Conservation (phyloP, 1,140 invertebrate species). For the Pachypeltis micranthus region DNA sequence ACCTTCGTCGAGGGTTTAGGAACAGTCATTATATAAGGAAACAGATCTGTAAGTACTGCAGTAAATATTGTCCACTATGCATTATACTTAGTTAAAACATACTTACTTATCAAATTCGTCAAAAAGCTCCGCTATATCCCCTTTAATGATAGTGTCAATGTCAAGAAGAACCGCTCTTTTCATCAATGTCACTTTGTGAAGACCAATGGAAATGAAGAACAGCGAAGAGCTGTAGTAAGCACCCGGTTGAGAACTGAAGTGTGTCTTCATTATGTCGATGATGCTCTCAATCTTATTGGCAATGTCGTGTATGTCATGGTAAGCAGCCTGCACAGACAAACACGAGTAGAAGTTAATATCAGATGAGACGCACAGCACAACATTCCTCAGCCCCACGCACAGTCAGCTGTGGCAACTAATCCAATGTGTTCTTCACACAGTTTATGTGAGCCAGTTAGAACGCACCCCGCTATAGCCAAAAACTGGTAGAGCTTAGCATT, state of each 20-base stretch:
- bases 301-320: conserved; percentile 50
- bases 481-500: no score
- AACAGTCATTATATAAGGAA: no score
- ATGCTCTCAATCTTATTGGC: conserved; percentile 48
- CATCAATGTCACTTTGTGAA: conserved; percentile 54
- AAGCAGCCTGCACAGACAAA: conserved; percentile 39
- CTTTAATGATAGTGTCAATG: conserved; percentile 63
- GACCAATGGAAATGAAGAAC: conserved; percentile 66
- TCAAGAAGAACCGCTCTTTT: conserved; percentile 61
- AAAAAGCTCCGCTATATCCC: conserved; percentile 54
- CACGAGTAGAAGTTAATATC: no score
- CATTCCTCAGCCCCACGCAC: no score
- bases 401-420: no score
- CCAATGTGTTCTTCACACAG: no score
- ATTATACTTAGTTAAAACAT: neutral
- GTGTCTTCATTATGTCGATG: conserved; percentile 53
- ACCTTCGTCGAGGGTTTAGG: no score
- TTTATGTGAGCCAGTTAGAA: no score
- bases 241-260: conserved; percentile 64
- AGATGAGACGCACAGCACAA: no score
- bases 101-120: conserved; percentile 53
- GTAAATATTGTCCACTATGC: no score
- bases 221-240: conserved; percentile 72
- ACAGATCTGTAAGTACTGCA: no score
- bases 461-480: no score